phyloP scores from a whole-genome alignment of 2,888 invertebrate genomes.

The Nephrotoma appendiculata region DNA sequence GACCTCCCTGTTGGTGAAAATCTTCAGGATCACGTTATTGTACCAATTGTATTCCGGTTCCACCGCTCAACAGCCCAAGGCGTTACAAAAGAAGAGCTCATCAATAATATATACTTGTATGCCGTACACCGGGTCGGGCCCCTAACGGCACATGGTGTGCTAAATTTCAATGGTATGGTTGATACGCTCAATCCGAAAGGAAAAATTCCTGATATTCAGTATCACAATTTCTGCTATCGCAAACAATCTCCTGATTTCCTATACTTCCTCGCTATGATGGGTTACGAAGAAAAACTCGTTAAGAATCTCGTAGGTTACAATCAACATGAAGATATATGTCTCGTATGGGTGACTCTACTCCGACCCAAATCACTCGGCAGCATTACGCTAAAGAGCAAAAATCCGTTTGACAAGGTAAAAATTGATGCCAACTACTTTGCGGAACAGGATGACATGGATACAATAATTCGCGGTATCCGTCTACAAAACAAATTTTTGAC shows the following conservation, averaged over 20 bases:
- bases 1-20: slow-evolving; percentile 47
- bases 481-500: slow-evolving; percentile 26
- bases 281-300: slow-evolving; percentile 2
- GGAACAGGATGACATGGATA: slow-evolving; percentile 31
- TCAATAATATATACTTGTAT: slow-evolving; percentile 31
- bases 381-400: slow-evolving; percentile 34
- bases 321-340: slow-evolving; percentile 11
- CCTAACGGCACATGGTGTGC: slow-evolving; percentile 27
- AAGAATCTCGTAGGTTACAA: neutral
- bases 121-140: slow-evolving; percentile 35
- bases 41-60: slow-evolving; percentile 28
- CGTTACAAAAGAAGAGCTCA: slow-evolving; percentile 8
- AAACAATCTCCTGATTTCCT: slow-evolving; percentile 20
- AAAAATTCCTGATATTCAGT: slow-evolving; percentile 37
- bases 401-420: slow-evolving; percentile 38
- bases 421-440: slow-evolving; percentile 41
- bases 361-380: slow-evolving; percentile 32
- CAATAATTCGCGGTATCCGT: slow-evolving; percentile 23
- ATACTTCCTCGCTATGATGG: slow-evolving; percentile 17
- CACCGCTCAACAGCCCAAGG: slow-evolving; percentile 21
- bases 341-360: slow-evolving; percentile 20
- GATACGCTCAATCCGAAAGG: slow-evolving; percentile 19
- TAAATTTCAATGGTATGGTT: slow-evolving; percentile 19
- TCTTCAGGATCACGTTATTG: slow-evolving; percentile 63
- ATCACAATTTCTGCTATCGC: slow-evolving; percentile 27